These are phyloP conservation scores for Drosophila busckii DNA, from an alignment of 1,140 invertebrate species.

Conservation along the genomic window DNA sequence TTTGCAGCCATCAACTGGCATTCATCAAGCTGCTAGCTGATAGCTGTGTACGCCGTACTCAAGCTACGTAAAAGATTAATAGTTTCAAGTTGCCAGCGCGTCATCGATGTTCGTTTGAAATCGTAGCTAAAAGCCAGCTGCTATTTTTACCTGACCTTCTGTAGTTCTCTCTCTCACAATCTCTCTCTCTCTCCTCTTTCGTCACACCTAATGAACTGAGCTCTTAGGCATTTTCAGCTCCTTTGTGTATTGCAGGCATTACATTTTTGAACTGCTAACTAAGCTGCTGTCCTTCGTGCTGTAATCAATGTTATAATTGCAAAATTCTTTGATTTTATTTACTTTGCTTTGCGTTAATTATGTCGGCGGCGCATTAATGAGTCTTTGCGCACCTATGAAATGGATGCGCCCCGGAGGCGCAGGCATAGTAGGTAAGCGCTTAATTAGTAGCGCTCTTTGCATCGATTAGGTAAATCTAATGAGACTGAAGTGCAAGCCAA, in stretches of 20 bases:
- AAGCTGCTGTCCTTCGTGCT: conserved; percentile 29
- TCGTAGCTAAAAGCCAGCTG: background rate
- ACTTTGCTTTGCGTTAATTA: conserved; percentile 44
- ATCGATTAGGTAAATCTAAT: conserved; percentile 51
- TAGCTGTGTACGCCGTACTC: too few relatives aligned
- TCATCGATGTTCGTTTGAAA: too few relatives aligned
- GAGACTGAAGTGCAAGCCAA: conserved; percentile 43
- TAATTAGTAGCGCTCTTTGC: conserved; percentile 55
- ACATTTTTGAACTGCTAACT: conserved; percentile 15
- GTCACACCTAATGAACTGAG: conserved; percentile 6
- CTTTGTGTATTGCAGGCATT: conserved; percentile 13
- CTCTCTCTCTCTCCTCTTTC: background rate
- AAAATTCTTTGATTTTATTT: conserved; percentile 52
- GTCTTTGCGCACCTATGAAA: conserved; percentile 28
- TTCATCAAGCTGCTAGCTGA: background rate
- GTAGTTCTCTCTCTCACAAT: background rate
- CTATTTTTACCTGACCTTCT: background rate
- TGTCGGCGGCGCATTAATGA: conserved; percentile 53
- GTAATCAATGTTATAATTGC: conserved; percentile 62
- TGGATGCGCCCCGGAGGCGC: conserved; percentile 8
- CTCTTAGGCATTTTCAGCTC: conserved; percentile 13
- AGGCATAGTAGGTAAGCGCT: conserved; percentile 42
- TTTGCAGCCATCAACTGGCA: too few relatives aligned
- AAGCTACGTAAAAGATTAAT: too few relatives aligned
- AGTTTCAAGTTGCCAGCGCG: too few relatives aligned